phyloP scores from a whole-genome alignment of 1,140 invertebrate genomes.

The Propsilocerus akamusi region DNA sequence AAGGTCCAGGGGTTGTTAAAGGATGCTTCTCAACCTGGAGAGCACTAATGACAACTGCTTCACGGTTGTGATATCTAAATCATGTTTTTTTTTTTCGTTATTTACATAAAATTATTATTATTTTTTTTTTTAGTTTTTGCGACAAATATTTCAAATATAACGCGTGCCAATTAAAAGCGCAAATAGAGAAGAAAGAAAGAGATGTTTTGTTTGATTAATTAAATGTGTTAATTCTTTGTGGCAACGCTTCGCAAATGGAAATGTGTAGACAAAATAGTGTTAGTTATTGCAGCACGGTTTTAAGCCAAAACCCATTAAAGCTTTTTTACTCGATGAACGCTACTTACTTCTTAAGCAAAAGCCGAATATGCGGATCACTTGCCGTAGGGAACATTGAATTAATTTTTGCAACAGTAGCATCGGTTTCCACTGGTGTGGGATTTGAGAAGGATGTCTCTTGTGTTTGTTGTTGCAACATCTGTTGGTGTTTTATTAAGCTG shows the following conservation, averaged over 20 bases:
- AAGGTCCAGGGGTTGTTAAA: conserved; percentile 66
- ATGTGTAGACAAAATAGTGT: too few relatives aligned
- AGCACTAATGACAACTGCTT: conserved; percentile 81
- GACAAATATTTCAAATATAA: too few relatives aligned
- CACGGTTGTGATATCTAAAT: conserved; percentile 73
- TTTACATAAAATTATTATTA: too few relatives aligned
- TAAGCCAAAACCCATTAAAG: too few relatives aligned
- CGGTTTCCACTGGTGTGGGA: conserved; percentile 38
- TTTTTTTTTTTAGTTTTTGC: too few relatives aligned
- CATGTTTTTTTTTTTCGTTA: conserved; percentile 14
- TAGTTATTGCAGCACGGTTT: too few relatives aligned
- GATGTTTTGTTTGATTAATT: too few relatives aligned
- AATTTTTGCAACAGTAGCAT: conserved; percentile 59
- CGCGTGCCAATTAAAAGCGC: too few relatives aligned
- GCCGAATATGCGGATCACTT: conserved; percentile 67
- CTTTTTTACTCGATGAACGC: conserved; percentile 6
- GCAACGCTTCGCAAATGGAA: too few relatives aligned
- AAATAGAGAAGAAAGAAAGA: too few relatives aligned
- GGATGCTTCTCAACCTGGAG: conserved; percentile 85
- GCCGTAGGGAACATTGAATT: conserved; percentile 83
- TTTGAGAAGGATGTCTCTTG: conserved; percentile 45
- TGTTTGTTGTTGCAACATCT: conserved; percentile 25
- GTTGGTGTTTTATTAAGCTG: conserved; percentile 6
- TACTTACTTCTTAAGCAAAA: conserved; percentile 72
- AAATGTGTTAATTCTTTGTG: too few relatives aligned